These are phyloP conservation scores for Caenorhabditis auriculariae DNA, from an alignment of 2,888 invertebrate species.

Conservation along the genomic window DNA sequence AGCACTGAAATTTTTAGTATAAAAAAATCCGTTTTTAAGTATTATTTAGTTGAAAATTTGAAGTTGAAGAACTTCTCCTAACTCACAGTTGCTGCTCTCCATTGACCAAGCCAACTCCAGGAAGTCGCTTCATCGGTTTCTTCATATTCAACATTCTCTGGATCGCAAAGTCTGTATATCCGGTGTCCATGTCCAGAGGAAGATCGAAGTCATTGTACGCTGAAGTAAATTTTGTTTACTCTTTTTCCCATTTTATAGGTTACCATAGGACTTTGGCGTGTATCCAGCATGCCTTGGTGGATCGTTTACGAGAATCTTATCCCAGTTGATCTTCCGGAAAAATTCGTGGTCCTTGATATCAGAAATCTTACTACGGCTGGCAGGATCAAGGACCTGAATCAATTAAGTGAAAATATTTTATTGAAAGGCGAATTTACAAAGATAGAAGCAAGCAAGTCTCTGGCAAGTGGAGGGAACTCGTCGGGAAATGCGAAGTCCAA, in stretches of 20 bases:
- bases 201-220: too few species aligned
- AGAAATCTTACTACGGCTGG: constrained; percentile 75
- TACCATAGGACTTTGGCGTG: too few species aligned
- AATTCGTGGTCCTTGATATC: constrained; percentile 84
- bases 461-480: constrained; percentile 82
- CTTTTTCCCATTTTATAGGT: too few species aligned
- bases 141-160: not conserved
- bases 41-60: too few species aligned
- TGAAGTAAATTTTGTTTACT: too few species aligned
- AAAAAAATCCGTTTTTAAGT: too few species aligned
- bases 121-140: constrained; percentile 73
- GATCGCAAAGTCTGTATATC: not conserved
- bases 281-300: constrained; percentile 70
- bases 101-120: too few species aligned
- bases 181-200: too few species aligned
- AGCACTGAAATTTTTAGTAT: not conserved
- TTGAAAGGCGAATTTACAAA: constrained; percentile 67
- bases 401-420: not conserved
- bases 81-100: too few species aligned
- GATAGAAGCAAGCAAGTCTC: constrained; percentile 82
- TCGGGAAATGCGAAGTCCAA: constrained; percentile 89
- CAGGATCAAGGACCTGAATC: constrained; percentile 69
- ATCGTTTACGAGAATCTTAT: constrained; percentile 69
- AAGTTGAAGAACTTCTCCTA: too few species aligned
- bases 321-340: constrained; percentile 82